Evolutionary conservation across 2,888 invertebrate genomes (phyloP), one percentile per base, ranked within the genome.

Genomic region (Epistrophe grossulariae): DNA sequence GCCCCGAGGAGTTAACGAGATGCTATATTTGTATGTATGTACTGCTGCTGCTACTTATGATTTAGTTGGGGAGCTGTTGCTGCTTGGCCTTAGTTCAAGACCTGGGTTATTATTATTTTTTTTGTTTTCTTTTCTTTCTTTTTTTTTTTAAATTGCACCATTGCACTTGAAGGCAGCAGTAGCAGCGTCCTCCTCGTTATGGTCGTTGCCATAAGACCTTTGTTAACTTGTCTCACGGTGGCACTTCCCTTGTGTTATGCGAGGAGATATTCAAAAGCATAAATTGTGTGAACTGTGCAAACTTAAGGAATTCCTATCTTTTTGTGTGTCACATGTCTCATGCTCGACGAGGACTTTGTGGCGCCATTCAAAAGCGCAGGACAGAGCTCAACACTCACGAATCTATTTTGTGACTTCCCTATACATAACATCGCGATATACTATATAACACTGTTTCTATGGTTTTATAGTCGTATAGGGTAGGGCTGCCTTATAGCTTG

Each of bases 351-450:
- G 73, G 85, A 81, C 82, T 74, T 50, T 48, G 71, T 82, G 85
- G 85, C 85, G 85, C 85, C 85, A 85, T 78, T 57, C 78, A 31
- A 85, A 71, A 73, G 85, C 85, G 85, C 85, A 85, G 78, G 85
- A 85, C 82, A 24, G 35, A 52, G 79, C 57, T 35, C 13, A 72
- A 59, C n/a, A n/a, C 68, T 57, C 40, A 35, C 19, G 43, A 45
- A 78, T 50, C 31, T 43, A 48, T 73, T 24, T 24, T 31, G 57
- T 59, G 48, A 19, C 52, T 55, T 70, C 62, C 70, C 60, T 52
- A 40, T 55, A n/a, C 3, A 10, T 5, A 38, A 7, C 5, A 31
- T 66, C 38, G 52, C 60, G 45, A 13, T 55, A 57, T 31, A 35
- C 60, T 38, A 13, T 55, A 57, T 31, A 35, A 35, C 24, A 8